Evolutionary conservation across 1,140 invertebrate species (phyloP), one percentile per base, ranked within the genome.

Genomic region (Coenobita brevimanus): DNA sequence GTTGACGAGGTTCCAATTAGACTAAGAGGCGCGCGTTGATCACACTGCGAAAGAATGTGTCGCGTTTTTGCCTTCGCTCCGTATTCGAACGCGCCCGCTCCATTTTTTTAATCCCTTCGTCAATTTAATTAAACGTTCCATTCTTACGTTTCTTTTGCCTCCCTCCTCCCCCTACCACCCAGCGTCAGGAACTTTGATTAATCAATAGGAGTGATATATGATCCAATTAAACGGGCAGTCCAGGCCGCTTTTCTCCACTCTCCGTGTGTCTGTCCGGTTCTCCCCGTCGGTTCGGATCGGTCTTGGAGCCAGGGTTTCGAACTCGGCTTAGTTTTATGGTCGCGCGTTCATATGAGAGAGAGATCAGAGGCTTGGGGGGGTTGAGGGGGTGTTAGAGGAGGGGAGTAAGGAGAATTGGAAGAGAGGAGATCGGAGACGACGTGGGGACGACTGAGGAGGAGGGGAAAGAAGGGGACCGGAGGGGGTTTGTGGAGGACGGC

Each of bases 1-100:
- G 88, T 89, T 89, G 81, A 89, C 88, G 88, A 82, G 88, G 71
- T 89, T 89, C 88, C 88, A 89, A 89, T 89, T 89, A 89, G 80
- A 83, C 80, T 83, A 78, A 87, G 84, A 87, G 84, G 62, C 73
- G 84, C 76, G 71, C 84, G 76, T 79, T 87, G 84, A 87, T 87
- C 84, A 87, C 84, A 50, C 62, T 69, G 62, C 62, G 38, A 87
- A 87, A 87, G 84, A 87, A 80, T 87, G 57, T 80, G 54, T 80
- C 46, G 24, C 79, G 46, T 87, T 87, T 87, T 87, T 87, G 38
- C 21, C 50, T 80, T 69, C 33, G 73, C 13, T 57, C 27, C 60
- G 75, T 80, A 79, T 87, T 87, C 84, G 84, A 87, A 80, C 75
- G 24, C 75, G 38, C 24, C 17, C 57, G 60, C 50, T 80, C 67